Evolutionary conservation across 2,888 invertebrate species (phyloP).

Genomic region (Ramazzottius varieornatus): DNA sequence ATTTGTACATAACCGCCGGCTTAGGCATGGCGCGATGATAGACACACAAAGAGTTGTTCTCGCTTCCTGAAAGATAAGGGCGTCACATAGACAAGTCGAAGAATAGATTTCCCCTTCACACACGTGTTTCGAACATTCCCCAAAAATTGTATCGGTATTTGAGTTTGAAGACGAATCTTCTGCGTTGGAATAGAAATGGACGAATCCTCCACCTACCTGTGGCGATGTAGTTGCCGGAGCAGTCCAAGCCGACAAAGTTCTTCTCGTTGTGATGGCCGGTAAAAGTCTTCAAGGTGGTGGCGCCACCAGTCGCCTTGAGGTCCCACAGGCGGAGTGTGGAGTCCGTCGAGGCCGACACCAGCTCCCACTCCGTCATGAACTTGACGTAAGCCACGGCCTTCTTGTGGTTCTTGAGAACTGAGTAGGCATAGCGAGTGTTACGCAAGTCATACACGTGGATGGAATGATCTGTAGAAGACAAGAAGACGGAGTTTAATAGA

Average conservation of each 20-base stretch:
- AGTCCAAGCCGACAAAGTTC: slow-evolving; percentile 76
- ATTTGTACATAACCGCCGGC: slow-evolving; percentile 57
- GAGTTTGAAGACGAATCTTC: too few relatives aligned
- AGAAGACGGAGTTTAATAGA: slow-evolving; percentile 3
- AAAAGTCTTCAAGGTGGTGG: slow-evolving; percentile 53
- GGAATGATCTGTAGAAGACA: slow-evolving; percentile 42
- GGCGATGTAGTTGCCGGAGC: slow-evolving; percentile 67
- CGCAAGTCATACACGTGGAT: slow-evolving; percentile 82
- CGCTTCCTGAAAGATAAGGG: slow-evolving; percentile 31
- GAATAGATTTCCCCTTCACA: too few relatives aligned
- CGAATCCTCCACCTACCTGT: slow-evolving; percentile 42
- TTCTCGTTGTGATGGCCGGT: slow-evolving; percentile 78
- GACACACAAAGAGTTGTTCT: slow-evolving; percentile 69
- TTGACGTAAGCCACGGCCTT: slow-evolving; percentile 84
- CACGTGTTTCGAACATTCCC: too few relatives aligned
- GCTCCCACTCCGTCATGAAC: slow-evolving; percentile 52
- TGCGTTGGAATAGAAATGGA: too few relatives aligned
- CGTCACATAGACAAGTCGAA: background rate
- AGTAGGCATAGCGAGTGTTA: slow-evolving; percentile 48
- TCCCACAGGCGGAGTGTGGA: slow-evolving; percentile 72
- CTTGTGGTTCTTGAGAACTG: slow-evolving; percentile 58
- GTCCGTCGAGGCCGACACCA: slow-evolving; percentile 79
- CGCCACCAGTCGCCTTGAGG: slow-evolving; percentile 34
- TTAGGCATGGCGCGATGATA: slow-evolving; percentile 69
- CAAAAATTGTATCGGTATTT: too few relatives aligned